Evolutionary conservation across 1,140 invertebrate species (phyloP).

Genomic region (Drosophila athabasca): DNA sequence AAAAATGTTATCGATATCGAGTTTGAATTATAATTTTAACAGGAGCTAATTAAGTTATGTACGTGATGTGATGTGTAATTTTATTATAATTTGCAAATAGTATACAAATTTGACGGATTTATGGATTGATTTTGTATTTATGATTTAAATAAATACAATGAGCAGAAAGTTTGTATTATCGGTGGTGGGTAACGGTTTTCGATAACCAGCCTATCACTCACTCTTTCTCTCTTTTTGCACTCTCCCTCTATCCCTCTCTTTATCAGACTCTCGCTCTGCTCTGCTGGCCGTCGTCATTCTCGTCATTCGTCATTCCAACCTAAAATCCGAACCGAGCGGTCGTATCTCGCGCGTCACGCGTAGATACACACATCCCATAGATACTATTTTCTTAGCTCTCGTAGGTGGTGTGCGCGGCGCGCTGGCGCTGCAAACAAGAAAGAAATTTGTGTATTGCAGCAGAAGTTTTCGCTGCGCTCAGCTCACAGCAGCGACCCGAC

Average conservation of each 20-base stretch:
- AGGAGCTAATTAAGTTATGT: too few relatives aligned
- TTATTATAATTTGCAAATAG: too few relatives aligned
- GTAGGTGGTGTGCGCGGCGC: constrained; percentile 52
- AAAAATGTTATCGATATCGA: too few relatives aligned
- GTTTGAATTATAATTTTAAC: too few relatives aligned
- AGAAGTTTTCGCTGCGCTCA: constrained; percentile 70
- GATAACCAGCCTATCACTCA: too few relatives aligned
- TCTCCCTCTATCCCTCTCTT: neutral
- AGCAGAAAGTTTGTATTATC: too few relatives aligned
- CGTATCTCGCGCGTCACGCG: constrained; percentile 62
- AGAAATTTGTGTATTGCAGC: constrained; percentile 75
- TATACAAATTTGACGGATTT: too few relatives aligned
- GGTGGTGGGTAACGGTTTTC: too few relatives aligned
- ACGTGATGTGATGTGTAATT: too few relatives aligned
- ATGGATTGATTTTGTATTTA: too few relatives aligned
- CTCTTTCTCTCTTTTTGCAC: neutral
- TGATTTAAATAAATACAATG: too few relatives aligned
- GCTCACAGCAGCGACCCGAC: too few relatives aligned
- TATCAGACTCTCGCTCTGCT: neutral
- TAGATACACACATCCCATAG: constrained; percentile 58
- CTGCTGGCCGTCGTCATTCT: constrained; percentile 8
- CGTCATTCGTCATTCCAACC: constrained; percentile 23
- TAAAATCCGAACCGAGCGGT: constrained; percentile 55
- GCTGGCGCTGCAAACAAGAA: constrained; percentile 54
- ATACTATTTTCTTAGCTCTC: constrained; percentile 75